Conservation (phyloP, 2,888 invertebrate species). For the Pachymerium ferrugineum region DNA sequence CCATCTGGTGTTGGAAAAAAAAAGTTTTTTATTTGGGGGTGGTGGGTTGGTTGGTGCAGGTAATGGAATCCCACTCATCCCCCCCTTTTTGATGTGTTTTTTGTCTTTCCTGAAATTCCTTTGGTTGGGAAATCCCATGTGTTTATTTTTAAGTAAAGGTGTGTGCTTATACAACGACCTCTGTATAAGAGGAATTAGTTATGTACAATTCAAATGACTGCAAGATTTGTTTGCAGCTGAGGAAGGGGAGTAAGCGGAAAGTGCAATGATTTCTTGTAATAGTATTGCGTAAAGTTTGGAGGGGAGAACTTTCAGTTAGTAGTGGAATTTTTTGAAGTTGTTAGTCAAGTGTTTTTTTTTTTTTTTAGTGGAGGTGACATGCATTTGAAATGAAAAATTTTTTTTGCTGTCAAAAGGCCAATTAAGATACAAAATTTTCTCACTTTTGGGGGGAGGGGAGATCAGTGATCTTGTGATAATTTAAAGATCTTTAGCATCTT, state of each 20-base stretch:
- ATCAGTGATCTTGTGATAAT: no score
- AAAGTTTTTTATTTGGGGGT: neutral
- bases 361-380: no score
- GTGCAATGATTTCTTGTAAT: neutral
- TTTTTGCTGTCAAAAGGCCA: no score
- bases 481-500: no score
- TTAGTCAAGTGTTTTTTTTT: no score
- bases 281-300: neutral
- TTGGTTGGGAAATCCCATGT: slow-evolving; percentile 5
- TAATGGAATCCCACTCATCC: neutral
- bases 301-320: no score
- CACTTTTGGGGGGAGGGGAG: no score
- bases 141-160: neutral
- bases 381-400: no score
- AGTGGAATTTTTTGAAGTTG: no score
- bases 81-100: no score
- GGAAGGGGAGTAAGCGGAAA: neutral
- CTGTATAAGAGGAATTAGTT: neutral
- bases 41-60: slow-evolving; percentile 6
- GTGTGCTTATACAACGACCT: neutral
- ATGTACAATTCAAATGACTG: slow-evolving; percentile 3
- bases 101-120: slow-evolving; percentile 5
- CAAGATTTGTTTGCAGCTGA: neutral
- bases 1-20: neutral
- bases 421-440: no score